Base-by-base conservation (phyloP, 2,888 invertebrate species). In the Luffia ferchaultella region DNA sequence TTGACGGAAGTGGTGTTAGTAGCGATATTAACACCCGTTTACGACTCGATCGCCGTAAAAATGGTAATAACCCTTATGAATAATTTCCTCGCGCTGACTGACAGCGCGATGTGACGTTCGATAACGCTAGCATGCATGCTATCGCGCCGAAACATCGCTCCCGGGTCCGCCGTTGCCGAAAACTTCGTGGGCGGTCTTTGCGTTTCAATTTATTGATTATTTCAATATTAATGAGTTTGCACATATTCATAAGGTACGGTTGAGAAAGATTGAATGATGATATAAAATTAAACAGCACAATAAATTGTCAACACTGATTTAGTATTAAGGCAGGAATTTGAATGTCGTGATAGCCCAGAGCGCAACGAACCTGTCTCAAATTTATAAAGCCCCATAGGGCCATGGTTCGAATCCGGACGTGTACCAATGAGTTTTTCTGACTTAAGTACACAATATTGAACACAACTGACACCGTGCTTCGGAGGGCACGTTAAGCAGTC, bases 141-240 rank as follows among this genome's bases (percentile, higher is more conserved):
- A 49, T 49, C 49, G 30, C 30, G 30, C 19, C 49, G n/a, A 18
- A 2, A 42, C 42, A 20, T 43, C 43, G 41, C 17, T 16, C n/a
- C 16, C 43, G 42, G 42, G 20, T 12, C 19, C 45, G 41, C 53
- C 42, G n/a, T 45, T 50, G 50, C 45, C 19, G 30, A 45, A 44
- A 18, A 45, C 57, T 47, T 54, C 58, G 61, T 72, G 70, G 67
- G 73, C 58, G 72, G 72, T 64, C 71, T 57, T 62, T 56, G n/a
- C 60, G 63, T 62, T 61, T 57, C 61, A 64, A 64, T 68, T 71
- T 64, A 70, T 64, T 57, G 54, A 58, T 56, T 17, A n/a, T 17
- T 18, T 41, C 18, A 46, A 46, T 46, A 46, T 46, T 46, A 46
- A 46, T 46, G 46, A 2, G 41, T 16, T 48, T 48, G n/a, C 17